Conservation (phyloP, 2,888 invertebrate genomes). For the Microplitis manilae region DNA sequence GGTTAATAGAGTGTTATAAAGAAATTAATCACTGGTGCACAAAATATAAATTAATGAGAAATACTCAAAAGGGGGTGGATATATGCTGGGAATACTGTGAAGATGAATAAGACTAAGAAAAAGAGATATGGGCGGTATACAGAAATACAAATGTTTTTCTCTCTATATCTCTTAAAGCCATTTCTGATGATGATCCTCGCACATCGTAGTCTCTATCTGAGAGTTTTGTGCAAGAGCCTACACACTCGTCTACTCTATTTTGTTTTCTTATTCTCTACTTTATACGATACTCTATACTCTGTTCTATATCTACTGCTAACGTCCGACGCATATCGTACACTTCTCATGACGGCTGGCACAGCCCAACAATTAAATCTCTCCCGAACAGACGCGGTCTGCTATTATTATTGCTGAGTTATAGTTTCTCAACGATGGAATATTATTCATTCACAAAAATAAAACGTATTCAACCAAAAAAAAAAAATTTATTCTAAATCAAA, state of each 20-base stretch:
- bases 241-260: slow-evolving; percentile 50
- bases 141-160: slow-evolving; percentile 18
- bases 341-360: slow-evolving; percentile 63
- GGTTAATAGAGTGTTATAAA: slow-evolving; percentile 22
- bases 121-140: slow-evolving; percentile 23
- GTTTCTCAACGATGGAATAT: slow-evolving; percentile 54
- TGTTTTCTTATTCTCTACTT: slow-evolving; percentile 46
- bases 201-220: too few species aligned
- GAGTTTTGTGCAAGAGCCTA: neutral
- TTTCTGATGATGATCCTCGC: slow-evolving; percentile 25
- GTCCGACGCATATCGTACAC: slow-evolving; percentile 43
- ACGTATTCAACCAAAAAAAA: slow-evolving; percentile 9
- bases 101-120: slow-evolving; percentile 10
- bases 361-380: slow-evolving; percentile 68
- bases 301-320: slow-evolving; percentile 17
- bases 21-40: slow-evolving; percentile 18
- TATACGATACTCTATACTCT: neutral
- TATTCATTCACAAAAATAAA: slow-evolving; percentile 30
- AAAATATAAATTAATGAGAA: slow-evolving; percentile 16
- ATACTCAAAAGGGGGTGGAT: slow-evolving; percentile 9
- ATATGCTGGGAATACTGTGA: neutral
- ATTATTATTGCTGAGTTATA: slow-evolving; percentile 68
- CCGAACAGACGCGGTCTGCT: slow-evolving; percentile 61
- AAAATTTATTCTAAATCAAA: slow-evolving; percentile 39
- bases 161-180: slow-evolving; percentile 57